Base-by-base conservation (phyloP, 2,797 vertebrate genomes). In the Sebastes alutus region DNA sequence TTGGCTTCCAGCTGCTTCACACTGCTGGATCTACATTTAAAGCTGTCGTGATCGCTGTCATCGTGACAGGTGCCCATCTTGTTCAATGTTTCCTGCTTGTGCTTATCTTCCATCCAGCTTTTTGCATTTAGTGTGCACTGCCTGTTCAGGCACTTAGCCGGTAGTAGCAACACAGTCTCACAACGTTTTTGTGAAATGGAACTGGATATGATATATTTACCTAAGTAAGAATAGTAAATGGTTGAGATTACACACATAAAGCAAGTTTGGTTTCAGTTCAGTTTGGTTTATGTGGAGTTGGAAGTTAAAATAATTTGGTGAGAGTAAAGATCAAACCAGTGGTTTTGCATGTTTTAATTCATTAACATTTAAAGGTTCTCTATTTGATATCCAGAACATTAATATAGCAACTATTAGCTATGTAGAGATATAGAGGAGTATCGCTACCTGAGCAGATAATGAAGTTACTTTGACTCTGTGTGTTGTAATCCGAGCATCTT, bases 81-180 rank as follows among this genome's bases (percentile, higher is more conserved):
- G 90, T 91, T 93, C 84, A 90, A 87, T 93, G 92, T 95, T 88
- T 94, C 89, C 88, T 92, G 93, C 93, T 92, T 94, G 72, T 92
- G 94, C 94, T 90, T 91, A 60, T 91, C 93, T 85, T 92, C 73
- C 95, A 96, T 95, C 84, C 92, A 92, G 94, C 95, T 89, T 91
- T 90, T 87, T 89, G 90, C 88, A 85, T 89, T 89, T 78, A 81
- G 81, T 87, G 84, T 91, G 58, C 16, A 30, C 87, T 87, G 82
- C 84, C 84, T 85, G 87, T 87, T 77, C 67, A 82, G 88, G 75
- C 76, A 56, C 74, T 59, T 77, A 81, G 64, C 81, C 68, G 59
- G 76, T 58, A 55, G 68, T 71, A 54, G 56, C 46, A 52, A 67
- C 46, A 38, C 49, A 52, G 71, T 63, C 68, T 77, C 56, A 22